phyloP scores from a whole-genome alignment of 2,113 vertebrate genomes.

The Rhabdomys dilectus region DNA sequence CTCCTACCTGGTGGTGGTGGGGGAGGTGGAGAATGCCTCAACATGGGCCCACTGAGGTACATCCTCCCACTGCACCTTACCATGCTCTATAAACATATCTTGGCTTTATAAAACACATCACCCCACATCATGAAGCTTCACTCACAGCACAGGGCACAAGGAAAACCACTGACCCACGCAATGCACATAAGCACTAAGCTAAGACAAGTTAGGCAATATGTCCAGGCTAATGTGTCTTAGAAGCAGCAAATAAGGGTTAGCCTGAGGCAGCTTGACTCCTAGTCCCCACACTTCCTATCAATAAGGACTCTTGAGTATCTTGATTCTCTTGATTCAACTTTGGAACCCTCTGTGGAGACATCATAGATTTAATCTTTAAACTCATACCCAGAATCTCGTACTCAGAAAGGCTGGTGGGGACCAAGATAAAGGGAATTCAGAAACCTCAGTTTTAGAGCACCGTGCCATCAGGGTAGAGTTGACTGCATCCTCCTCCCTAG shows the following conservation, averaged over 20 bases:
- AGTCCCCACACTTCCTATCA: background rate
- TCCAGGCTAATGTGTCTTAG: background rate
- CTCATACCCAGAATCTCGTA: background rate
- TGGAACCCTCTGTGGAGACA: background rate
- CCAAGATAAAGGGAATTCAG: background rate
- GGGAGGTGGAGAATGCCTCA: too few species aligned
- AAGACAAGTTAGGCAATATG: background rate
- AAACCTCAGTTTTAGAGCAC: background rate
- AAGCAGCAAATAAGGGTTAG: background rate
- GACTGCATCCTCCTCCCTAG: background rate
- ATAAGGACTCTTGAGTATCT: background rate
- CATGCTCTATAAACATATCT: too few species aligned
- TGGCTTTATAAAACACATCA: too few species aligned
- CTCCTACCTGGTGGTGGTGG: too few species aligned
- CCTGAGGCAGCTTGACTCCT: fast-evolving
- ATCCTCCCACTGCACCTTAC: too few species aligned
- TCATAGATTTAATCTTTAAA: background rate
- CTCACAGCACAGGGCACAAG: background rate
- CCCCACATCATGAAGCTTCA: background rate
- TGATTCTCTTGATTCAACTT: background rate
- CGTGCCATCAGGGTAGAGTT: background rate
- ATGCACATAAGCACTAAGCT: background rate
- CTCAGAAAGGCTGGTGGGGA: background rate
- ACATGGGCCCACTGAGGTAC: too few species aligned
- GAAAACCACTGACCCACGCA: background rate